A percentile compares a stretch with the other conserved stretches of the same genome.
Evolutionary conservation across 2,888 invertebrate species (phyloP).

Genomic region (Scaptomyza tumidula): DNA sequence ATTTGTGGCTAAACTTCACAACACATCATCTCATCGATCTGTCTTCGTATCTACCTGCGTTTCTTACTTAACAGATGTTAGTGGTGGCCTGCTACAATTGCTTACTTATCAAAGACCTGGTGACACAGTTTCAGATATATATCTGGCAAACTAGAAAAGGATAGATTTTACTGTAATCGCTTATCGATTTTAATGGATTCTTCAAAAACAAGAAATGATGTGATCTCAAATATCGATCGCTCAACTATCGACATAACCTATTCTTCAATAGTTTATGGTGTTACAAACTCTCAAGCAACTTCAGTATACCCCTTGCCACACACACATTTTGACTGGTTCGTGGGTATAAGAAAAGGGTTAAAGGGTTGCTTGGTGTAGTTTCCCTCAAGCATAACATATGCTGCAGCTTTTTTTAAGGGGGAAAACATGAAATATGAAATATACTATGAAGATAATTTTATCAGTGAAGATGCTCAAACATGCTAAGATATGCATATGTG

Average conservation of each 20-base stretch:
- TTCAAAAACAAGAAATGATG: too few species aligned
- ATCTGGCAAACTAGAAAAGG: background rate
- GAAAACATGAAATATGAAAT: slow-evolving; percentile 49
- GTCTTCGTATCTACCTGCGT: too few species aligned
- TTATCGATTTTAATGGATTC: background rate
- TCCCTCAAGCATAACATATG: slow-evolving; percentile 63
- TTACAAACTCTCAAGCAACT: background rate
- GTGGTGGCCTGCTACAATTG: too few species aligned
- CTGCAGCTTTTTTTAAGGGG: slow-evolving; percentile 58
- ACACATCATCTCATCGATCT: too few species aligned
- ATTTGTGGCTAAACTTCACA: too few species aligned
- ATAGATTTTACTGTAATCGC: background rate
- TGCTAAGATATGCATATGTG: slow-evolving; percentile 10
- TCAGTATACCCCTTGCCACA: too few species aligned
- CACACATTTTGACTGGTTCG: background rate
- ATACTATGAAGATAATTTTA: slow-evolving; percentile 69
- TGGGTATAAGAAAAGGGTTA: slow-evolving; percentile 31
- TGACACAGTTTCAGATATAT: too few species aligned
- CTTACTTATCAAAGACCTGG: too few species aligned
- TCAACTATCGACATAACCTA: too few species aligned
- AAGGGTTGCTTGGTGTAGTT: slow-evolving; percentile 54
- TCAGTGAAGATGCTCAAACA: slow-evolving; percentile 46
- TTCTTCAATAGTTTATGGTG: background rate
- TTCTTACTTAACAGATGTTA: too few species aligned
- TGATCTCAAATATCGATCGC: too few species aligned